These are phyloP conservation scores for Campoletis raptor DNA, from an alignment of 2,888 invertebrate species.

Conservation along the genomic window DNA sequence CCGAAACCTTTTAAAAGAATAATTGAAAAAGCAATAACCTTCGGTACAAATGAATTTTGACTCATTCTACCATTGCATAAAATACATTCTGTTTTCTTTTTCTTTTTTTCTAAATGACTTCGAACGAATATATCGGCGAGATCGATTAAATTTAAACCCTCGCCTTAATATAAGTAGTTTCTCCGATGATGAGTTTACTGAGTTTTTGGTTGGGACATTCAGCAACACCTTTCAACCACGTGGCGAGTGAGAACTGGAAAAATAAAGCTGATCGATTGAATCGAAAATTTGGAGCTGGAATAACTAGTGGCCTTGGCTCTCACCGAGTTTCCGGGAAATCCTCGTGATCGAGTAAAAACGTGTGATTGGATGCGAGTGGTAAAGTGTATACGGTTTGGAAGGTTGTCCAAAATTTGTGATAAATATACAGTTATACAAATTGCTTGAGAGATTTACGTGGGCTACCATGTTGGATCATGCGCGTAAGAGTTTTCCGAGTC, in stretches of 20 bases:
- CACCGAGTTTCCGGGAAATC: neutral
- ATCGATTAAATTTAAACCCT: neutral
- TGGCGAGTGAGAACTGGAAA: neutral
- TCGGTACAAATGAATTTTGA: neutral
- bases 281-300: neutral
- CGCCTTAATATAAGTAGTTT: neutral
- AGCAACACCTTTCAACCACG: neutral
- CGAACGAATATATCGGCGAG: neutral
- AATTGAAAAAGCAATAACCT: neutral
- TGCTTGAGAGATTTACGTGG: conserved; percentile 44
- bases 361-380: conserved; percentile 19
- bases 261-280: neutral
- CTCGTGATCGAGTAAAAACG: neutral
- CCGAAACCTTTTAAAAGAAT: neutral
- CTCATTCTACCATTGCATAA: neutral
- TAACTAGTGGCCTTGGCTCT: neutral
- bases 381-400: conserved; percentile 6
- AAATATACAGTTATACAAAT: conserved; percentile 6
- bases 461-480: conserved; percentile 81
- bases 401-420: conserved; percentile 20
- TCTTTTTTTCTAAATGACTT: neutral
- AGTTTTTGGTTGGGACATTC: neutral
- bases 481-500: conserved; percentile 70
- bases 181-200: too few relatives aligned
- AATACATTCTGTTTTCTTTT: neutral